phyloP scores from a whole-genome alignment of 1,140 invertebrate genomes.

The Hylyphantes graminicola region DNA sequence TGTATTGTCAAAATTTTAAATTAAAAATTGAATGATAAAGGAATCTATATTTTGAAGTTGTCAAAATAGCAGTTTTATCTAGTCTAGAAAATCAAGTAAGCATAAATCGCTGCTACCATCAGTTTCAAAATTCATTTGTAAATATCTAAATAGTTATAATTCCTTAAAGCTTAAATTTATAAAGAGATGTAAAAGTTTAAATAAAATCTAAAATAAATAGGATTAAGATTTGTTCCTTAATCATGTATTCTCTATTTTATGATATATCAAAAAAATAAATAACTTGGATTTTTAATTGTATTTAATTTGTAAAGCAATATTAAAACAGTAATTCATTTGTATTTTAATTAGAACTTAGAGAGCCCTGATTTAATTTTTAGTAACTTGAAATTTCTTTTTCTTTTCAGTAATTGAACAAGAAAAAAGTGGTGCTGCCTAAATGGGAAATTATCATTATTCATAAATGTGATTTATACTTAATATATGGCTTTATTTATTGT shows the following conservation, averaged over 20 bases:
- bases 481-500: slow-evolving; percentile 45
- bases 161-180: too few relatives aligned
- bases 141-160: too few relatives aligned
- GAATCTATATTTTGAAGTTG: background rate
- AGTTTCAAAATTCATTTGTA: too few relatives aligned
- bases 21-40: background rate
- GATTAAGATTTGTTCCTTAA: background rate
- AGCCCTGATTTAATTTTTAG: background rate
- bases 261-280: slow-evolving; percentile 9
- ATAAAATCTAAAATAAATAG: too few relatives aligned
- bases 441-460: background rate
- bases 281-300: background rate
- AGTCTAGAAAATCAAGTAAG: too few relatives aligned
- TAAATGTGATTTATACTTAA: slow-evolving; percentile 37
- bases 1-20: too few relatives aligned
- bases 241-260: background rate
- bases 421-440: slow-evolving; percentile 50
- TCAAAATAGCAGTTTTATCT: too few relatives aligned
- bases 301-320: background rate
- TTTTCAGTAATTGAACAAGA: slow-evolving; percentile 48
- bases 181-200: too few relatives aligned
- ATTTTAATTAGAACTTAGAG: background rate
- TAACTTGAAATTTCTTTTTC: background rate
- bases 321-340: background rate
- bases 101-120: too few relatives aligned